Evolutionary conservation across 2,113 vertebrate species (phyloP).

Genomic region (Rhabdornis inornatus): DNA sequence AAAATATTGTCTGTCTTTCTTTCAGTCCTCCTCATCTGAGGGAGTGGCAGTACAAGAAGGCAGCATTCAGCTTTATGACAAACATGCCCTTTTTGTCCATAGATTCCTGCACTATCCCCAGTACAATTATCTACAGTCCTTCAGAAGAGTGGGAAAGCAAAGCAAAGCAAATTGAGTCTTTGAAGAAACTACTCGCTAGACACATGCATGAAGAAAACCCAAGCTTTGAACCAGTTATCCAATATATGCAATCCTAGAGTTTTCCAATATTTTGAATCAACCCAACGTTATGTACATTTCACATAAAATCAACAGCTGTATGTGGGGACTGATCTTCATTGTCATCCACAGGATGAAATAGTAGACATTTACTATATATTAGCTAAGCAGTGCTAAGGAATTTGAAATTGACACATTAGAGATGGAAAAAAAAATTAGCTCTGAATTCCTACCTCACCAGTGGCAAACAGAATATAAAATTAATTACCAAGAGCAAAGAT

Average conservation of each 20-base stretch:
- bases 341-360: background rate
- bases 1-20: background rate
- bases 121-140: background rate
- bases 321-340: background rate
- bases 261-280: background rate
- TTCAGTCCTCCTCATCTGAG: background rate
- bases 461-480: background rate
- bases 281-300: background rate
- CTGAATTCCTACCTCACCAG: background rate
- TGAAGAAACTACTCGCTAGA: background rate
- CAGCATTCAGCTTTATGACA: background rate
- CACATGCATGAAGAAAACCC: background rate
- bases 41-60: background rate
- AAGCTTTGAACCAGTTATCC: background rate
- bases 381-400: background rate
- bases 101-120: background rate
- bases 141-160: background rate
- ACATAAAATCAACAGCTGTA: background rate
- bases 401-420: background rate
- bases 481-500: background rate
- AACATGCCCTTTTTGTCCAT: background rate
- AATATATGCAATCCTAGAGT: background rate
- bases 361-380: background rate
- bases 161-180: fast-evolving
- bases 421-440: background rate